These are phyloP conservation scores for Rhagoletis zephyria DNA, from an alignment of 1,140 invertebrate genomes.

Conservation along the genomic window DNA sequence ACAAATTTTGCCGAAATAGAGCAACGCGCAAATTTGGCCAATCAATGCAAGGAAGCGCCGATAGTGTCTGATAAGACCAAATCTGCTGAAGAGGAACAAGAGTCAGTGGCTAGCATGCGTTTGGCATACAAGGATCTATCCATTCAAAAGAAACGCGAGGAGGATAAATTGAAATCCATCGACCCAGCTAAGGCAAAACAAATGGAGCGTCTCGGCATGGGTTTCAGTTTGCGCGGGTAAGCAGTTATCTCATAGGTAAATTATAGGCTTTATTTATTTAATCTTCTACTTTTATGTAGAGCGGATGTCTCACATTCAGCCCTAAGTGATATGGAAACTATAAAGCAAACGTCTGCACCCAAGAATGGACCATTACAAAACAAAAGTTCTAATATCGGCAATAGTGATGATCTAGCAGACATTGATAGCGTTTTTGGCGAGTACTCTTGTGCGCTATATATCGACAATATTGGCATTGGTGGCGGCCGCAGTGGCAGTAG, in stretches of 20 bases:
- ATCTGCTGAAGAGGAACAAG: constrained; percentile 75
- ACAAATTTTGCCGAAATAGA: constrained; percentile 97
- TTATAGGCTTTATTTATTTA: not conserved
- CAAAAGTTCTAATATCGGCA: constrained; percentile 53
- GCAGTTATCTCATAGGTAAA: constrained; percentile 58
- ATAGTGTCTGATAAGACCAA: constrained; percentile 70
- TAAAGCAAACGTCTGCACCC: constrained; percentile 81
- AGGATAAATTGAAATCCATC: constrained; percentile 82
- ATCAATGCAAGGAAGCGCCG: constrained; percentile 78
- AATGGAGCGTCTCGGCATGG: constrained; percentile 95
- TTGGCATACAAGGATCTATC: constrained; percentile 91
- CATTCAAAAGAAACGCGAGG: constrained; percentile 83
- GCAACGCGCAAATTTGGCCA: constrained; percentile 86
- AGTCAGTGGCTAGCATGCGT: constrained; percentile 83
- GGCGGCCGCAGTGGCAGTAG: constrained; percentile 53
- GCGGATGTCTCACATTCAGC: constrained; percentile 91
- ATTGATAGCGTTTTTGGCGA: constrained; percentile 73
- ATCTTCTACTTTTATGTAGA: constrained; percentile 54
- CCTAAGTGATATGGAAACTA: constrained; percentile 91
- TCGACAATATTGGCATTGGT: constrained; percentile 54
- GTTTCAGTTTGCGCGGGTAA: constrained; percentile 65
- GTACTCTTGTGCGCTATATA: constrained; percentile 67
- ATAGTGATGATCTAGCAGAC: constrained; percentile 61
- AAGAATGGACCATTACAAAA: constrained; percentile 57
- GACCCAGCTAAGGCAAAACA: constrained; percentile 92